Conservation (phyloP, 2,888 invertebrate genomes). For the Lasioglossum figueresi region DNA sequence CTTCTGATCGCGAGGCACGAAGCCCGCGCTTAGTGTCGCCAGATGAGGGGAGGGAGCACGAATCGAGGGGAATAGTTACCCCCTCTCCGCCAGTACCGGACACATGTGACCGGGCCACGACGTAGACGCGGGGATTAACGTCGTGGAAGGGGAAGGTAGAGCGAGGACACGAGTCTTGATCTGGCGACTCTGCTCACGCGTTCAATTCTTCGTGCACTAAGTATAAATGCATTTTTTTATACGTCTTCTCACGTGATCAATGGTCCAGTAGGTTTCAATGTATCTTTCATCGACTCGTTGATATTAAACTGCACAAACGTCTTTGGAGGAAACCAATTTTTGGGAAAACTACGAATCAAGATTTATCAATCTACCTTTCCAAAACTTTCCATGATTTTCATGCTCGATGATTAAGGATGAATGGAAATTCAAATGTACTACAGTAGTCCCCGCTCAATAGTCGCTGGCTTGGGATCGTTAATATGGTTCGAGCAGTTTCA, state of each 20-base stretch:
- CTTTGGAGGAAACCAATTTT: background rate
- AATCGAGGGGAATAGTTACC: too few relatives aligned
- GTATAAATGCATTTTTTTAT: background rate
- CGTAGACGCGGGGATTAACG: too few relatives aligned
- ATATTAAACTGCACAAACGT: background rate
- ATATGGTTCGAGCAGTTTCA: background rate
- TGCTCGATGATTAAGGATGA: conserved; percentile 10
- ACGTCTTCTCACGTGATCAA: background rate
- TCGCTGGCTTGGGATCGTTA: background rate
- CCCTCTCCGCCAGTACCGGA: too few relatives aligned
- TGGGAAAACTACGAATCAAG: background rate
- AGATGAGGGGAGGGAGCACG: too few relatives aligned
- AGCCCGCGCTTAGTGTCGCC: background rate
- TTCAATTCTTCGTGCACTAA: conserved; percentile 23
- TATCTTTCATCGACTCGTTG: background rate
- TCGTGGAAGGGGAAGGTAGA: too few relatives aligned
- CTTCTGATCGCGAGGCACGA: background rate
- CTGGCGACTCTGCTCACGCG: background rate
- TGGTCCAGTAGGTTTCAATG: conserved; percentile 6
- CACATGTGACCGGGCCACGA: too few relatives aligned
- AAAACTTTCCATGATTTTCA: background rate
- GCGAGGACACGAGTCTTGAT: too few relatives aligned
- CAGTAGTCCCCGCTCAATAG: background rate
- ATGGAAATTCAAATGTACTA: background rate
- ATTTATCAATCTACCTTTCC: background rate